These are phyloP conservation scores for Syngnathus floridae DNA, from an alignment of 2,113 vertebrate genomes.

Conservation along the genomic window DNA sequence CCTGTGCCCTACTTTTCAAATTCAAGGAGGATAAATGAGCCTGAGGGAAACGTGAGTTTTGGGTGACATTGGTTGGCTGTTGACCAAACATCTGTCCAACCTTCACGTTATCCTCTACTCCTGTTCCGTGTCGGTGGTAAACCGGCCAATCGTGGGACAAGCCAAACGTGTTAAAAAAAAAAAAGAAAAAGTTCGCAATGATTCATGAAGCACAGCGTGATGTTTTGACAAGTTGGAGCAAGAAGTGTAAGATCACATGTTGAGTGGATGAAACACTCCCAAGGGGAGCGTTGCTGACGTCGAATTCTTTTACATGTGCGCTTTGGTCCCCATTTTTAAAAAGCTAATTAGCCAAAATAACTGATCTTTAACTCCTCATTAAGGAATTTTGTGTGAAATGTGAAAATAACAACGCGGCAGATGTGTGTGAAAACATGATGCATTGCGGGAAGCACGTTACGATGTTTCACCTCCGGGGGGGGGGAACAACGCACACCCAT, in stretches of 20 bases:
- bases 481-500: background rate
- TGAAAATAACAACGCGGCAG: too few relatives aligned
- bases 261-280: background rate
- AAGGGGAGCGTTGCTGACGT: background rate
- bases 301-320: too few relatives aligned
- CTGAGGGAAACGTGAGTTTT: background rate
- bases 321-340: background rate
- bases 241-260: background rate
- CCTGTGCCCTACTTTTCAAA: constrained; percentile 2
- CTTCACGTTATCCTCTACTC: background rate
- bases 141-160: background rate
- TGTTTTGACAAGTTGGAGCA: background rate
- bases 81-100: background rate
- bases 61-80: background rate
- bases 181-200: background rate
- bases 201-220: background rate
- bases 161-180: background rate
- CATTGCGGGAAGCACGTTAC: too few relatives aligned
- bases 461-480: too few relatives aligned
- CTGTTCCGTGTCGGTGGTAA: background rate
- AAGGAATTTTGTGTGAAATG: too few relatives aligned
- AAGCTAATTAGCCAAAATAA: too few relatives aligned
- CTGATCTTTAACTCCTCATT: too few relatives aligned
- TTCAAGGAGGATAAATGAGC: background rate
- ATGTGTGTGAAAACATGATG: too few relatives aligned